Evolutionary conservation across 2,113 vertebrate genomes (phyloP), one percentile per base, ranked within the genome.

Genomic region (Corythornis vintsioides): DNA sequence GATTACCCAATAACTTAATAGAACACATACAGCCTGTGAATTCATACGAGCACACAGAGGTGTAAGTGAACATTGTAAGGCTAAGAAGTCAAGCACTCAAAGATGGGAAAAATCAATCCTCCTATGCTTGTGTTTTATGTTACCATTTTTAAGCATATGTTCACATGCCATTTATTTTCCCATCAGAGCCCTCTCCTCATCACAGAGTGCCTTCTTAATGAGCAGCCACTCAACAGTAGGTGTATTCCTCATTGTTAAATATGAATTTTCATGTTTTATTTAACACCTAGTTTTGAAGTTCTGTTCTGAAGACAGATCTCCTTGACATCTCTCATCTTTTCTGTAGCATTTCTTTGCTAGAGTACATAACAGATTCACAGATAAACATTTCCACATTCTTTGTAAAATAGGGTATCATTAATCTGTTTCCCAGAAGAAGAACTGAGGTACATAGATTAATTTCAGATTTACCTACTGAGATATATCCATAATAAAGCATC

Each of bases 231-330:
- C 61, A 75, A 90, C 61, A 75, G 61, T 63, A 86, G 50, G 47
- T 88, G 16, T 82, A 75, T 81, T 94, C 33, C 21, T 93, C 26
- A 56, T 67, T 86, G 76, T 92, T 82, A 78, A 93, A 64, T 61
- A 79, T 29, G 53, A 88, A 69, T 85, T 86, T 56, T 91, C 31
- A 70, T 93, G 73, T 94, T 94, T 94, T 90, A 93, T 93, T 94
- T 95, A 96, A 72, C 16, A 78, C 19, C 19, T 11, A 10, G 48
- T 81, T 61, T 61, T 93, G 73, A 90, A 88, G 57, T 81, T 91
- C 61, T 67, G 18, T 75, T 93, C 90, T 79, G 80, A 92, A 93
- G 83, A 61, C n/a, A 60, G 59, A 56, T 63, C 56, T 77, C 42
- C 92, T 69, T 91, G 83, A 86, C 57, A 35, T 47, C 22, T 80